Conservation (phyloP, 1,140 invertebrate species). For the Heliconius hermathena region DNA sequence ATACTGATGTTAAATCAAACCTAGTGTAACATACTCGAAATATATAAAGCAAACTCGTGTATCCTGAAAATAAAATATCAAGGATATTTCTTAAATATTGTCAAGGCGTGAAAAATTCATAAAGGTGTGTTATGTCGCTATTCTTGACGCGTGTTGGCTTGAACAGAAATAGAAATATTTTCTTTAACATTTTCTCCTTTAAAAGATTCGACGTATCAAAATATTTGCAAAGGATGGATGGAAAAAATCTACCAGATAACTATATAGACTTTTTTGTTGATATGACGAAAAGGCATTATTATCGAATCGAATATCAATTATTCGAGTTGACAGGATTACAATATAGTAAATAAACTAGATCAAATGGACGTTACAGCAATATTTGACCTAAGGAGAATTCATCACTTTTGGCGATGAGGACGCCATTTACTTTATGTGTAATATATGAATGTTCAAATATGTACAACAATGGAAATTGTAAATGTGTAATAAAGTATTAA, state of each 20-base stretch:
- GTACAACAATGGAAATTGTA: too few relatives aligned
- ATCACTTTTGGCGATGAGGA: too few relatives aligned
- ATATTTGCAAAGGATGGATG: conserved; percentile 34
- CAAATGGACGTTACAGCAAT: not conserved
- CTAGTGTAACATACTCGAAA: not conserved
- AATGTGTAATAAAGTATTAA: too few relatives aligned
- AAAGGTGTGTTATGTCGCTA: conserved; percentile 25
- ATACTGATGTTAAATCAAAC: not conserved
- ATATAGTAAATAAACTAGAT: not conserved
- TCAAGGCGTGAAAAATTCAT: conserved; percentile 31
- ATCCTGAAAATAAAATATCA: not conserved
- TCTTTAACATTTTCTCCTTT: conserved; percentile 29
- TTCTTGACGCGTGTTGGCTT: conserved; percentile 28
- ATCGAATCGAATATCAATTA: not conserved
- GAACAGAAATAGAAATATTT: conserved; percentile 37
- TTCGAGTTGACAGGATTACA: not conserved
- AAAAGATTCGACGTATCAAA: conserved; percentile 31
- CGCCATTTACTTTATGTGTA: too few relatives aligned
- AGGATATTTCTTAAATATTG: conserved; percentile 1
- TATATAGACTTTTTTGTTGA: not conserved
- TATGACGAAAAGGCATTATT: not conserved
- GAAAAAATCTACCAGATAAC: not conserved
- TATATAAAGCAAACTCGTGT: not conserved
- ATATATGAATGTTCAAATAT: too few relatives aligned
- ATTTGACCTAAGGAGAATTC: not conserved